These are phyloP conservation scores for Sebastes alutus DNA, from an alignment of 2,797 vertebrate genomes.

Conservation along the genomic window DNA sequence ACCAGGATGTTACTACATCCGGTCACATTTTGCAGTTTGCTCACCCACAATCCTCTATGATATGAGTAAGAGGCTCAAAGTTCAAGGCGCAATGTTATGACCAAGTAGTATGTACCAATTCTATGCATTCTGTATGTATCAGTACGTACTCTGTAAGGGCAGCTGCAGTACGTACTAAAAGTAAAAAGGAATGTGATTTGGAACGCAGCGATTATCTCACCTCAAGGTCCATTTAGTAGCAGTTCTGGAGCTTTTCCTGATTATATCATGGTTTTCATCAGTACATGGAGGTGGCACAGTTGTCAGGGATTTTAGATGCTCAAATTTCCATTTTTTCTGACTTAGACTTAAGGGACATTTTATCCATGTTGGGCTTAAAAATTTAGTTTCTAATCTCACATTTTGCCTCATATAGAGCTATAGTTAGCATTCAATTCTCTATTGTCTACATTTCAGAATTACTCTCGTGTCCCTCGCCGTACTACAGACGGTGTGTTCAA, in stretches of 20 bases:
- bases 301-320: no score
- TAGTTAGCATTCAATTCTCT: not conserved
- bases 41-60: no score
- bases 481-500: not conserved
- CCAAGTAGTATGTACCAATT: no score
- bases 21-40: no score
- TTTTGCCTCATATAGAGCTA: not conserved
- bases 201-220: not conserved
- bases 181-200: no score
- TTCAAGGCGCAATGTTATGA: no score
- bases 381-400: not conserved
- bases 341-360: not conserved
- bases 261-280: not conserved
- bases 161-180: no score
- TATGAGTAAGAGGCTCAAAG: no score
- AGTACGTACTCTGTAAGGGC: no score
- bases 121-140: accelerated
- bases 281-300: not conserved
- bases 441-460: not conserved
- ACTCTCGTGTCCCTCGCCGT: not conserved
- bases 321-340: not conserved
- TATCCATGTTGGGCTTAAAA: not conserved
- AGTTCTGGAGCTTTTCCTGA: not conserved
- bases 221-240: not conserved
- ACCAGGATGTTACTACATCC: no score